These are phyloP conservation scores for Ovis aries DNA, from an alignment of 2,113 vertebrate species.

Conservation along the genomic window DNA sequence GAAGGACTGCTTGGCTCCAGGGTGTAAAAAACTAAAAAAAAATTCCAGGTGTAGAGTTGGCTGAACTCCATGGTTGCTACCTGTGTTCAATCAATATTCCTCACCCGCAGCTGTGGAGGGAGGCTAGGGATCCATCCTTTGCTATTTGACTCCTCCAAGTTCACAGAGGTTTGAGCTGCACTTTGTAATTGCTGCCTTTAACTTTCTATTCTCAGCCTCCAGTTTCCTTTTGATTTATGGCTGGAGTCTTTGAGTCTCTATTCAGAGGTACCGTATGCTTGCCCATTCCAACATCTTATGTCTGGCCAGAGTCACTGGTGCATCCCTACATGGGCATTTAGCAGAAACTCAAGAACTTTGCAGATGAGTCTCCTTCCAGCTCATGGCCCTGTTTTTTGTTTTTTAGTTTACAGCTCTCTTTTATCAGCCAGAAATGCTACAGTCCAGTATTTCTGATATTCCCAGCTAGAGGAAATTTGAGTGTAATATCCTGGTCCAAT, in stretches of 20 bases:
- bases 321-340: not conserved
- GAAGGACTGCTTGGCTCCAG: not conserved
- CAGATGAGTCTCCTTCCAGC: not conserved
- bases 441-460: not conserved
- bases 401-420: not conserved
- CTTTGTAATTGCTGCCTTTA: not conserved
- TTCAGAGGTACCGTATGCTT: not conserved
- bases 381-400: not conserved
- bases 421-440: not conserved
- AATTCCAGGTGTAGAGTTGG: not conserved
- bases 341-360: not conserved
- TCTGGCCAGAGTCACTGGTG: not conserved
- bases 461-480: not conserved
- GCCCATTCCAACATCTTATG: not conserved
- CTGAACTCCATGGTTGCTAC: not conserved
- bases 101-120: not conserved
- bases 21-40: not conserved
- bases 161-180: not conserved
- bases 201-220: not conserved
- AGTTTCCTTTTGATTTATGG: slow-evolving; percentile 26
- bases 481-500: not conserved
- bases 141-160: not conserved
- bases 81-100: not conserved
- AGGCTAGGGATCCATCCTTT: not conserved
- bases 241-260: not conserved